Evolutionary conservation across 2,113 vertebrate genomes (phyloP), one percentile per base, ranked within the genome.

Genomic region (Setophaga petechia): DNA sequence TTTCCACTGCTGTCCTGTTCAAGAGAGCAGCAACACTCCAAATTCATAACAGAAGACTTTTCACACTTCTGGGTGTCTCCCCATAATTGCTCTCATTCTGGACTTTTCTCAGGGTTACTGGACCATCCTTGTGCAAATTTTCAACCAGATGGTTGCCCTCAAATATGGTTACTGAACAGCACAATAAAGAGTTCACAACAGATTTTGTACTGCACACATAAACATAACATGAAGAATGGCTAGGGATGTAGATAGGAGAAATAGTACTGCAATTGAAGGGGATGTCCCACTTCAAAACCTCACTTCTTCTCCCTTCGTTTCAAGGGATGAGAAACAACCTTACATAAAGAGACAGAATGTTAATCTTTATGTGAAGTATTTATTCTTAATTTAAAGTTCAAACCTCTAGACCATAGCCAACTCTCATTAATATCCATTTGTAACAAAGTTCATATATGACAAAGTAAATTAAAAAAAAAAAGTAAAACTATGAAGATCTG

Each of bases 401-500:
- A 87, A 87, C 83, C 51, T 94, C 94, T 69, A 91, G 69, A 74
- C 35, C 11, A 33, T 73, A 84, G 74, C 87, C 76, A 84, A 67
- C 6, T 37, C 82, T 73, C 79, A 39, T 57, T 89, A 73, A 77
- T 86, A 94, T 94, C 80, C 85, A 69, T 94, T 94, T 93, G 69
- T 52, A 83, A 75, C 57, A 87, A 93, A 91, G 91, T 84, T 95
- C 69, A 90, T 87, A 59, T 85, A 82, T 75, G 87, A 96, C 58
- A 83, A 57, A 89, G 57, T 88, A 93, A 94, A 96, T 92, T 90
- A 33, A 92, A 94, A 73, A 33, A 67, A 73, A 61, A 18, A 46
- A 9, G 1, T 54, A 87, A 84, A 95, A 72, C 35, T 49, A 90
- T 78, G 85, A 93, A 93, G 91, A 92, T 54, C 66, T 76, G 67